Conservation (phyloP, 2,888 invertebrate species). For the Temnothorax unifasciatus region DNA sequence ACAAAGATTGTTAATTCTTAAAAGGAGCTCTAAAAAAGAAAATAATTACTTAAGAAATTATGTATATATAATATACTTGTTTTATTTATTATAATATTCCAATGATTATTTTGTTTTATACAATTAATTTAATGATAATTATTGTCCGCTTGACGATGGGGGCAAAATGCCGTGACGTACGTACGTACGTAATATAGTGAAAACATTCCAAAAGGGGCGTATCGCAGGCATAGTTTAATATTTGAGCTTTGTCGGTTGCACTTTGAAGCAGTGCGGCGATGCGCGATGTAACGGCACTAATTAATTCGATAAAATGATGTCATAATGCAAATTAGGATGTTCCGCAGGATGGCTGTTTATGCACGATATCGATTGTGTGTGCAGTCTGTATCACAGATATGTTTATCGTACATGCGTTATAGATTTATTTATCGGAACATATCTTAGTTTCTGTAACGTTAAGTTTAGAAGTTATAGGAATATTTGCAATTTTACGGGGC, state of each 20-base stretch:
- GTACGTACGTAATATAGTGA: background rate
- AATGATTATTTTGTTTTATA: background rate
- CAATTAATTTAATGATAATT: background rate
- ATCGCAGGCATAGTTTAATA: conserved; percentile 23
- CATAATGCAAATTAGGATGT: conserved; percentile 42
- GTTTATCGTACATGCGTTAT: background rate
- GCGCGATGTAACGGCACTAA: conserved; percentile 35
- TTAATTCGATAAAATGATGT: conserved; percentile 55
- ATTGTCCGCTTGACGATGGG: background rate
- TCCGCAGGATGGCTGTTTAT: conserved; percentile 19
- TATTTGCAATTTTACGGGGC: background rate
- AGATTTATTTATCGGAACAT: background rate
- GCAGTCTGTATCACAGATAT: background rate
- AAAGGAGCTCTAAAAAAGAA: background rate
- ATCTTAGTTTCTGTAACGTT: background rate
- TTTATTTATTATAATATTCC: background rate
- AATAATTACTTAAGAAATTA: background rate
- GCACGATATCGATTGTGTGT: conserved; percentile 25
- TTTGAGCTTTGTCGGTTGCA: conserved; percentile 30
- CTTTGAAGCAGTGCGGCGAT: conserved; percentile 45
- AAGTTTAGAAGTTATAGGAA: conserved; percentile 1
- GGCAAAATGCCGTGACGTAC: background rate
- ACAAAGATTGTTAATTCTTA: background rate
- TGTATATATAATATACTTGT: background rate
- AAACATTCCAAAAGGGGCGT: background rate